phyloP scores from a whole-genome alignment of 2,888 invertebrate genomes.

The Holacanthella duospinosa region DNA sequence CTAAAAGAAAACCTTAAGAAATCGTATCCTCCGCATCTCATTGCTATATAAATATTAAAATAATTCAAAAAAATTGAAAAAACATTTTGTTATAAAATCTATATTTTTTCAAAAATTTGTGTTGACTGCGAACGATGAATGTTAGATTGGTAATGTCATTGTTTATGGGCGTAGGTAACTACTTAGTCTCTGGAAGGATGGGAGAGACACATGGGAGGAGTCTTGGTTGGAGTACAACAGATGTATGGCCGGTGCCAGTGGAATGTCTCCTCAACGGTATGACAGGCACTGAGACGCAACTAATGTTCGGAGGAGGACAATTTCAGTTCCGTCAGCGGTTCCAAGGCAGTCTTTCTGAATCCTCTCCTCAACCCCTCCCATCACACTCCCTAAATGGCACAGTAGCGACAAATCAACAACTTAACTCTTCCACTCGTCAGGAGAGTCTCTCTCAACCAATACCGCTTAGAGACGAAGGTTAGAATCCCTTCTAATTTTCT shows the following conservation, averaged over 20 bases:
- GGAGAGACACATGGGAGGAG: conserved; percentile 16
- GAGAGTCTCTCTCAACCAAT: neutral
- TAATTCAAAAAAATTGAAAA: no score
- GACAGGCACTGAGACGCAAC: conserved; percentile 15
- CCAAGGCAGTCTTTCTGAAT: conserved; percentile 10
- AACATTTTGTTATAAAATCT: no score
- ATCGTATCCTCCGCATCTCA: no score
- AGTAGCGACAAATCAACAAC: conserved; percentile 4
- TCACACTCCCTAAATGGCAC: conserved; percentile 12
- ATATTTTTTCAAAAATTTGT: no score
- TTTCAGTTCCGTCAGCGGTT: conserved; percentile 21
- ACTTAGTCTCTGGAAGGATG: no score
- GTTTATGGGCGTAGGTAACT: no score
- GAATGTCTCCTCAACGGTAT: conserved; percentile 23
- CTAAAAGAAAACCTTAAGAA: no score
- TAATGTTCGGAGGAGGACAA: conserved; percentile 19
- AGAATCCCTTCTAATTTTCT: no score
- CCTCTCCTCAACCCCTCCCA: conserved; percentile 8
- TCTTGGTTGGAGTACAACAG: conserved; percentile 19
- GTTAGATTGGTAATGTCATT: no score
- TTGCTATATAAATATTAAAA: no score
- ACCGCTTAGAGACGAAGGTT: conserved; percentile 4
- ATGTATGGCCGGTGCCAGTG: conserved; percentile 15
- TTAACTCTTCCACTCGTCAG: conserved; percentile 7
- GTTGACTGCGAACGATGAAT: no score